phyloP scores from a whole-genome alignment of 1,140 invertebrate species.

The Nymphalis io region DNA sequence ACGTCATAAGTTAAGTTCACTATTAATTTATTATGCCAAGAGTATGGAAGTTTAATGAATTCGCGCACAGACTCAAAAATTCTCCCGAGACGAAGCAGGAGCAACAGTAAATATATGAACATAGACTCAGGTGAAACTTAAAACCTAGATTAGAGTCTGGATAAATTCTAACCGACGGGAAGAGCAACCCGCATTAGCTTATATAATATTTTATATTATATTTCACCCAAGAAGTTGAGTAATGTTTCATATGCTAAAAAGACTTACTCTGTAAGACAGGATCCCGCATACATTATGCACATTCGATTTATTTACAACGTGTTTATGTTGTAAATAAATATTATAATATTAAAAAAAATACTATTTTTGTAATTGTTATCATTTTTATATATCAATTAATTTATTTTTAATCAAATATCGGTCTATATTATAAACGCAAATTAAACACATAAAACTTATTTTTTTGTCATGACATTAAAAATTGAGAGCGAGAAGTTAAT shows the following conservation, averaged over 20 bases:
- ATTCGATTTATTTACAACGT: too few relatives aligned
- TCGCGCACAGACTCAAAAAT: constrained; percentile 6
- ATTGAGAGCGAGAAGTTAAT: too few relatives aligned
- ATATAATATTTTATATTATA: neutral
- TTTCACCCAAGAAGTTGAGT: neutral
- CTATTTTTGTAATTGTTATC: too few relatives aligned
- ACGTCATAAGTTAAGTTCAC: neutral
- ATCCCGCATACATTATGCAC: too few relatives aligned
- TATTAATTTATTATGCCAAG: constrained; percentile 5
- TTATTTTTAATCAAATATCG: too few relatives aligned
- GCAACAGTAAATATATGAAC: constrained; percentile 21
- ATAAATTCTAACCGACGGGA: constrained; percentile 7
- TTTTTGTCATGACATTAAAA: too few relatives aligned
- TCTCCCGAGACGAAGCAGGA: constrained; percentile 10
- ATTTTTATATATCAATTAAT: too few relatives aligned
- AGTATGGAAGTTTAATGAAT: constrained; percentile 4
- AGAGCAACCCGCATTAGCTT: neutral
- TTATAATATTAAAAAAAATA: too few relatives aligned
- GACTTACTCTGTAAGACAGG: too few relatives aligned
- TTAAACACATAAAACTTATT: too few relatives aligned
- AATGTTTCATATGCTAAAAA: neutral
- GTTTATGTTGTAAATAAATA: too few relatives aligned
- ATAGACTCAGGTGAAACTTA: constrained; percentile 21
- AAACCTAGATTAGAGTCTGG: constrained; percentile 31
- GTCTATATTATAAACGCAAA: too few relatives aligned